Base-by-base conservation (phyloP, 2,888 invertebrate genomes). In the Drosophila incognita region DNA sequence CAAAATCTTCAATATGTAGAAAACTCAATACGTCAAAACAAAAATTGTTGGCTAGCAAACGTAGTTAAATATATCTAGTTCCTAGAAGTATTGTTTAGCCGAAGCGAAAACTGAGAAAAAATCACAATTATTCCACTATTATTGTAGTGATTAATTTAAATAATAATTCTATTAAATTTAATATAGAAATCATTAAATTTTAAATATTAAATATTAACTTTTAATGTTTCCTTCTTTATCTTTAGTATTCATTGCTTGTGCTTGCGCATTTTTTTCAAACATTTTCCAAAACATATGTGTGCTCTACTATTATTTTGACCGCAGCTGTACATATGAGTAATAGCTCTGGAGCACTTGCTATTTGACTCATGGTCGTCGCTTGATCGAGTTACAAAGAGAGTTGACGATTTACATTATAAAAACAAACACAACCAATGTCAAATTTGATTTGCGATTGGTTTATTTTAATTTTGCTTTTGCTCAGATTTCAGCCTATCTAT, bases 361-460 rank as follows among this genome's bases (percentile, higher is more conserved):
- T 70, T 69, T 46, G 54, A 66, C 29, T 69, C 79, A 74, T 49
- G 60, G 76, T 53, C 79, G 40, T 8, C 15, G 2, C 13, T 40
- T 27, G 38, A 65, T 51, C 31, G 27, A 21, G n/a, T 21, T 8
- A 58, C 54, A 42, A 49, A 48, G 27, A 42, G 35, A 69, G 42
- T 42, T 63, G 42, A 24, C 11, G 53, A 62, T 63, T 53, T 18
- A 21, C 29, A 52, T 0, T 0, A 1, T 29, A 21, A 35, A 2
- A 2, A 29, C 24, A 15, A 10, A 18, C 8, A 15, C 1, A 13
- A 10, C 7, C 53, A 69, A 29, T 53, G 46, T 18, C 36, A 51
- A 31, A 31, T 24, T 15, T 40, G 53, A 27, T 53, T 56, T 57
- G 15, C 21, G 8, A 15, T 46, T 6, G 11, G 6, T 51, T 29